These are phyloP conservation scores for Lepidurus packardi DNA, from an alignment of 1,140 invertebrate species.

Conservation along the genomic window DNA sequence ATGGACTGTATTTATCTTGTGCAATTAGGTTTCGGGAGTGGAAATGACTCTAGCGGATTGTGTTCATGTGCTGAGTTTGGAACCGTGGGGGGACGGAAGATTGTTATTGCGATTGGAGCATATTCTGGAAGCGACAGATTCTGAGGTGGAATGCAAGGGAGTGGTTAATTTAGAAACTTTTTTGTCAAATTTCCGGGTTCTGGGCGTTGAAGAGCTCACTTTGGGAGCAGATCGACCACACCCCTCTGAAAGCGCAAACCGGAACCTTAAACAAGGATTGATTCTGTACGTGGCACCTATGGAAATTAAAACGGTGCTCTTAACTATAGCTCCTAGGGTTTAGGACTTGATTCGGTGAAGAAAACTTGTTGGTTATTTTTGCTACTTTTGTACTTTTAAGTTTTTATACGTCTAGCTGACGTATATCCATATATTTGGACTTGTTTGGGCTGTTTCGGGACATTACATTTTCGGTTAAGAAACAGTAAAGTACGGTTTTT, in stretches of 20 bases:
- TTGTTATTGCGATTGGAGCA: slow-evolving; percentile 81
- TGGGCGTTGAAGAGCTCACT: background rate
- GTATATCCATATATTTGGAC: too few species aligned
- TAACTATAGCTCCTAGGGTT: background rate
- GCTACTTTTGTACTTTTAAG: background rate
- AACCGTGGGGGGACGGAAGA: slow-evolving; percentile 64
- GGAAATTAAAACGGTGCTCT: background rate
- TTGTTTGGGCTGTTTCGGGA: too few species aligned
- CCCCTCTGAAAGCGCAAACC: background rate
- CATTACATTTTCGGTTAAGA: too few species aligned
- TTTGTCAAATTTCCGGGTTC: background rate
- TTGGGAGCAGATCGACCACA: background rate
- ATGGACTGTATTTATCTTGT: slow-evolving; percentile 30
- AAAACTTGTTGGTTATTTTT: background rate
- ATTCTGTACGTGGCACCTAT: background rate
- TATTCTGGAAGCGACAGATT: slow-evolving; percentile 66
- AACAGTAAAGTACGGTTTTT: too few species aligned
- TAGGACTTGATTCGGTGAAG: background rate
- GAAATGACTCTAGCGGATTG: slow-evolving; percentile 59
- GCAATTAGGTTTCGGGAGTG: slow-evolving; percentile 41
- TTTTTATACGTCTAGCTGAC: background rate
- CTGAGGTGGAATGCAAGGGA: background rate
- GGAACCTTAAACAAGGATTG: background rate
- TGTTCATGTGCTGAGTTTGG: slow-evolving; percentile 79
- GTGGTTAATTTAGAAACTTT: background rate